Percentiles rank a stretch among this genome's conserved stretches.
Conservation (phyloP, 2,888 invertebrate genomes). For the Ischnus inquisitorius region DNA sequence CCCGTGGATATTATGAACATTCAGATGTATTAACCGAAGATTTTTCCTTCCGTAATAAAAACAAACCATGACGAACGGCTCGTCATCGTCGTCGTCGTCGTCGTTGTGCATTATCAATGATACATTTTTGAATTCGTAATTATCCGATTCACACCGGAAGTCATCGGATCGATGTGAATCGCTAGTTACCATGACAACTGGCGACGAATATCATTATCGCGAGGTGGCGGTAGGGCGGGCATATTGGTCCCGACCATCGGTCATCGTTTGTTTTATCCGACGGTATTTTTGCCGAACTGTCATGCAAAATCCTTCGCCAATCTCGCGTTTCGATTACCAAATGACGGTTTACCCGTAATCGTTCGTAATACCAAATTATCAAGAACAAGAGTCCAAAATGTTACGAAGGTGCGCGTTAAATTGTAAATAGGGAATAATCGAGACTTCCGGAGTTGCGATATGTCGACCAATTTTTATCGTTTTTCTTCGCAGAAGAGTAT, state of each 20-base stretch:
- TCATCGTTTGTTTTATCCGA: constrained; percentile 53
- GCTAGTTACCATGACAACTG: constrained; percentile 38
- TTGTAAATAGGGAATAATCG: background rate
- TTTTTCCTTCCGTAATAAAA: constrained; percentile 24
- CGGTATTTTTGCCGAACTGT: constrained; percentile 16
- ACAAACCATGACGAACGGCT: background rate
- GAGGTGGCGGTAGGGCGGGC: too few relatives aligned
- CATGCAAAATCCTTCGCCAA: constrained; percentile 56
- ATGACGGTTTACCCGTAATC: constrained; percentile 46
- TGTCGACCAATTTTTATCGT: background rate
- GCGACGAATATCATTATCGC: too few relatives aligned
- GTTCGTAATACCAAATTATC: constrained; percentile 20
- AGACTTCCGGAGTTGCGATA: background rate
- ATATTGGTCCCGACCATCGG: background rate
- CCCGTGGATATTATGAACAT: constrained; percentile 61
- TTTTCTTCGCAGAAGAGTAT: constrained; percentile 66
- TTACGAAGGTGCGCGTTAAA: constrained; percentile 38
- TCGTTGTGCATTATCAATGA: too few relatives aligned
- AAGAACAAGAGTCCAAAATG: constrained; percentile 53
- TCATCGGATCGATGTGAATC: background rate
- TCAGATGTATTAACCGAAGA: constrained; percentile 33
- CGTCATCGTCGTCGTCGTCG: too few relatives aligned
- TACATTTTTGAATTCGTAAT: too few relatives aligned
- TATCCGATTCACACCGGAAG: too few relatives aligned
- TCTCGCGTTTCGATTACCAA: constrained; percentile 39